Evolutionary conservation across 2,888 invertebrate genomes (phyloP), one percentile per base, ranked within the genome.

Genomic region (Apoderus coryli): DNA sequence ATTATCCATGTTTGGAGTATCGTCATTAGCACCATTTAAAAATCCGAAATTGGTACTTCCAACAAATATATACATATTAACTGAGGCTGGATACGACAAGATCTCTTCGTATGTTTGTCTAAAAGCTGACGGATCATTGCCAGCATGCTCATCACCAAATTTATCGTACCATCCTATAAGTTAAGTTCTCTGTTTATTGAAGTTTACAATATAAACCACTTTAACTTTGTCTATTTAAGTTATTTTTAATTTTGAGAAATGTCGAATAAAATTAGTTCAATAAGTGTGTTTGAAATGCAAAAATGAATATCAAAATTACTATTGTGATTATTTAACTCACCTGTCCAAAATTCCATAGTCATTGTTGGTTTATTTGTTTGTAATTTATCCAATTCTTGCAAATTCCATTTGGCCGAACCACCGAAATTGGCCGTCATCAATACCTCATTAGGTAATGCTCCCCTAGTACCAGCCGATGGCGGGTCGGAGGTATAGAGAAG

Each of bases 1-100:
- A 32, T 38, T 38, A 14, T 38, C 29, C 4, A 33, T 11, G 7
- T 31, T 36, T 22, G 29, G 24, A 13, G 31, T 19, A 14, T 9
- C 10, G 22, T 28, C 25, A 10, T 31, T 32, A 5, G 39, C 36
- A 9, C 36, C 39, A 33, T 34, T 34, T 2, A 48, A 37, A 31
- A 76, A 85, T 36, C 73, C 84, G 49, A 77, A 84, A 48, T 82
- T 88, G 2, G 82, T 81, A 31, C 90, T 89, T 11, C 92, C 92
- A 46, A 75, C 77, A 57, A 88, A 89, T 79, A 92, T 84, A 52
- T 90, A 93, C 44, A 90, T 71, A 49, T 88, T 92, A 11, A 90
- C 72, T 30, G 76, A 53, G 5, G 54, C 45, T 2, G 54, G 54
- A 35, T 44, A 53, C 12, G 39, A 35, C 9, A 57, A 31, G 29